Evolutionary conservation across 2,888 invertebrate species (phyloP), one percentile per base, ranked within the genome.

Genomic region (Chrysotoxum bicinctum): DNA sequence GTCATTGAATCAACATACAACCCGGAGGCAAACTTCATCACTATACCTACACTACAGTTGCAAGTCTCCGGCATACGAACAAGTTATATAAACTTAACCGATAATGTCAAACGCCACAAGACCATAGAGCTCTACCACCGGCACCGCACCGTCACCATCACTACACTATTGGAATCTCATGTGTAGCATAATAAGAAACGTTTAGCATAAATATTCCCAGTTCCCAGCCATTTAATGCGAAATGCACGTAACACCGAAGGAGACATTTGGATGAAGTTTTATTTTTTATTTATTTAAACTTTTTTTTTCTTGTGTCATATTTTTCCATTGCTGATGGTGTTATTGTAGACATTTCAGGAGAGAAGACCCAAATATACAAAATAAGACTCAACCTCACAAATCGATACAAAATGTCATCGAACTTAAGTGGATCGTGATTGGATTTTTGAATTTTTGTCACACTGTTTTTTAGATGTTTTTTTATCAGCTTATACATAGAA

Each of bases 381-480:
- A 70, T 48, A 16, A 52, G 16, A 37, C 7, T 58, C 19, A 64
- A 72, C 43, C 32, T 40, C 16, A 58, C 64, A 64, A 77, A 82
- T 77, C 72, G 66, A 82, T 43, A 35, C 54, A 50, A 82, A 82
- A 82, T 82, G 82, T 82, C 82, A 82, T 82, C 82, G 82, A 82
- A 82, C 82, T 78, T 56, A 21, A 10, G 64, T 52, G 58, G 68
- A 73, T 82, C 82, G 82, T 82, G 82, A 82, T 77, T 62, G 37
- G 78, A 40, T 68, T 82, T 76, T 80, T 66, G 72, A 78, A 68
- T 82, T 77, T 68, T 60, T 78, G 35, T 45, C 40, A 32, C 30
- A 58, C n/a, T 54, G n/a, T 68, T 60, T 60, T 54, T 40, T 37
- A 10, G 19, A 50, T 9, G 40, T 58, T 62, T 70, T 23, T 56